Conservation (phyloP, 2,888 invertebrate genomes). For the Teleiodes luculella region DNA sequence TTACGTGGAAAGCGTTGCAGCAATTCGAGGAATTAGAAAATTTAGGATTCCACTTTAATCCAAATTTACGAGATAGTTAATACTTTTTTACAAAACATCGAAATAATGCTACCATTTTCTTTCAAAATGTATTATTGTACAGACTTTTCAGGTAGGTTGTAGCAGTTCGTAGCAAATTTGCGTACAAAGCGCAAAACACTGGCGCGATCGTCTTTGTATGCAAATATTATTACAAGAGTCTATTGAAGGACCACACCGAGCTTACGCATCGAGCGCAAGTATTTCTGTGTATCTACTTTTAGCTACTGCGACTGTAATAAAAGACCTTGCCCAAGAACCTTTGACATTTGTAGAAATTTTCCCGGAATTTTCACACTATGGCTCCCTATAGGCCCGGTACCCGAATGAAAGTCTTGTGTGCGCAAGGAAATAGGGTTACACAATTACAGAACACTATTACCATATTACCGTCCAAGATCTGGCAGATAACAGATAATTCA, state of each 20-base stretch:
- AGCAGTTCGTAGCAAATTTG: slow-evolving; percentile 55
- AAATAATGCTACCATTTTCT: slow-evolving; percentile 4
- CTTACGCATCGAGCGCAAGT: slow-evolving; percentile 45
- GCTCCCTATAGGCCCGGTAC: slow-evolving; percentile 30
- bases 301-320: slow-evolving; percentile 45
- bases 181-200: slow-evolving; percentile 58
- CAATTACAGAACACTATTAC: slow-evolving; percentile 34
- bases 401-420: slow-evolving; percentile 24
- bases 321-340: slow-evolving; percentile 42
- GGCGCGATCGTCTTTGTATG: slow-evolving; percentile 62
- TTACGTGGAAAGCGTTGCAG: slow-evolving; percentile 41
- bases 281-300: slow-evolving; percentile 27
- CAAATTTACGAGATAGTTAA: slow-evolving; percentile 6
- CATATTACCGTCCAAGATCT: slow-evolving; percentile 44
- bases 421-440: slow-evolving; percentile 28
- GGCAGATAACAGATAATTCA: slow-evolving; percentile 50
- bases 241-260: slow-evolving; percentile 60
- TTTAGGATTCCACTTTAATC: slow-evolving; percentile 10
- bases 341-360: slow-evolving; percentile 37
- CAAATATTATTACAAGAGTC: slow-evolving; percentile 66
- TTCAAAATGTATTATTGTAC: slow-evolving; percentile 22
- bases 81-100: slow-evolving; percentile 6
- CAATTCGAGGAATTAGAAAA: slow-evolving; percentile 49
- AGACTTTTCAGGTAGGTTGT: slow-evolving; percentile 30
- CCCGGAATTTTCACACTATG: slow-evolving; percentile 31